Evolutionary conservation across 2,797 vertebrate species (phyloP).

Genomic region (Margarornis squamiger): DNA sequence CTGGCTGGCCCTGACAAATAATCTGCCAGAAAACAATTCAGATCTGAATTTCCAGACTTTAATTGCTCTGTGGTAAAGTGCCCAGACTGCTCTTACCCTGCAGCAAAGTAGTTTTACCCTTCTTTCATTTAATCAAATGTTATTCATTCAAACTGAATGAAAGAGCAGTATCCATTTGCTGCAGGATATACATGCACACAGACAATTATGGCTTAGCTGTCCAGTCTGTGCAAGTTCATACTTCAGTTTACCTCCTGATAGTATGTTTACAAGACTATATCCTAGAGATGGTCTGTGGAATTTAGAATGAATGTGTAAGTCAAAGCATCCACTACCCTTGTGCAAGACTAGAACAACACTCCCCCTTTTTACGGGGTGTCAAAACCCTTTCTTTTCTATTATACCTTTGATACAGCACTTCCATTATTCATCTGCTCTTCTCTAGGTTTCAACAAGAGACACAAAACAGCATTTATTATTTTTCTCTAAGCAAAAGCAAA

Average conservation of each 20-base stretch:
- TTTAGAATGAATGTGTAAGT: background rate
- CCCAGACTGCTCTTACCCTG: background rate
- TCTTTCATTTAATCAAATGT: conserved; percentile 9
- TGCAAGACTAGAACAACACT: background rate
- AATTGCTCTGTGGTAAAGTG: background rate
- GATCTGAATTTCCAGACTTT: conserved; percentile 19
- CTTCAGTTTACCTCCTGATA: background rate
- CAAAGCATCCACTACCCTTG: background rate
- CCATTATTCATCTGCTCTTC: background rate
- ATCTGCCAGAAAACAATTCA: background rate
- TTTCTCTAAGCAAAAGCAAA: background rate
- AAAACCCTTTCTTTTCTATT: background rate
- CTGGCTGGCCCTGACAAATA: background rate
- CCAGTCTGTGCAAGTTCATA: background rate
- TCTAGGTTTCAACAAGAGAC: background rate
- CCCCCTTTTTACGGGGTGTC: background rate
- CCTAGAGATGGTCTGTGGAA: background rate
- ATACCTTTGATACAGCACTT: background rate
- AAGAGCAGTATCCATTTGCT: conserved; percentile 29
- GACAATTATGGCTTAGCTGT: background rate
- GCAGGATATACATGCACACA: background rate
- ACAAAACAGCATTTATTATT: background rate
- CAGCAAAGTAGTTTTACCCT: conserved; percentile 6
- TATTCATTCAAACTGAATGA: conserved; percentile 29
- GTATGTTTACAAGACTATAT: background rate